Percentiles rank a stretch among this genome's conserved stretches.
phyloP scores from a whole-genome alignment of 2,797 vertebrate genomes.

The Pyrocephalus nanus region DNA sequence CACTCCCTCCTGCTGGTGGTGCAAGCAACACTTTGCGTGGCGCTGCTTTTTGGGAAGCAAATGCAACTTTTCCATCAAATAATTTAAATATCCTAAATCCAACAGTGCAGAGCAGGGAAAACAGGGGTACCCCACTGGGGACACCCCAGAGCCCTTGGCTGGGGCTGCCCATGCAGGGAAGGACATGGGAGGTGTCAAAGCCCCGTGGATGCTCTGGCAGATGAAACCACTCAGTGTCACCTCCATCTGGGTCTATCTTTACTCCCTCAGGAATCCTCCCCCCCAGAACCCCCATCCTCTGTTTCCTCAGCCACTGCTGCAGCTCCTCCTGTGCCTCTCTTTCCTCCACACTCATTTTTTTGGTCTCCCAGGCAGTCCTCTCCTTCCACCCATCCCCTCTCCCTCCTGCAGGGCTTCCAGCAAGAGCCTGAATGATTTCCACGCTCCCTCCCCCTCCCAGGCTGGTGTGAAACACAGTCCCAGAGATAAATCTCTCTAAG shows the following conservation, averaged over 20 bases:
- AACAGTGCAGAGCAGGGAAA: neutral
- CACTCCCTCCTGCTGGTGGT: no score
- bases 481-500: neutral
- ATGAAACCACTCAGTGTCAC: neutral
- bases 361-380: no score
- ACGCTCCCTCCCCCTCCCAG: no score
- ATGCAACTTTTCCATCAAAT: neutral
- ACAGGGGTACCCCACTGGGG: no score
- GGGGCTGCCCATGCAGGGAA: neutral
- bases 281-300: neutral
- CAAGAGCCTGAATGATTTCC: no score
- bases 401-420: no score
- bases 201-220: neutral
- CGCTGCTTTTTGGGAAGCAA: neutral
- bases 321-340: neutral
- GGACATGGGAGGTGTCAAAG: neutral
- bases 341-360: neutral
- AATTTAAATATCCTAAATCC: neutral
- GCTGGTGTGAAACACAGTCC: neutral
- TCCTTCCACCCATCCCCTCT: no score
- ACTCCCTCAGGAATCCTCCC: neutral
- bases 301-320: neutral
- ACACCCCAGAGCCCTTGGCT: neutral
- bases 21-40: neutral
- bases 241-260: neutral